phyloP scores from a whole-genome alignment of 1,140 invertebrate species.

The Conus ventricosus region DNA sequence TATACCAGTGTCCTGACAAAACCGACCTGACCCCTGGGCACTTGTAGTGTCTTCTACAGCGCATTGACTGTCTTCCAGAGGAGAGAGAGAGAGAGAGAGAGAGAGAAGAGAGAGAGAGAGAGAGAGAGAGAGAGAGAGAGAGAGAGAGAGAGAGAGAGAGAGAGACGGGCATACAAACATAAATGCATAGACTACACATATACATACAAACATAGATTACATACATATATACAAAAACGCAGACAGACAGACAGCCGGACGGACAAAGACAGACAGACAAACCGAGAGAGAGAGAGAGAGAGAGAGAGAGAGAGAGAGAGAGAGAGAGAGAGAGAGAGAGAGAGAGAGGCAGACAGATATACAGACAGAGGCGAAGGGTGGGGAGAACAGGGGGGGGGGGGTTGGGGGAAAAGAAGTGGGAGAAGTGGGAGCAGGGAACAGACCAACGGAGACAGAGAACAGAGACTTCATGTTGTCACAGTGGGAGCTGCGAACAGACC shows the following conservation, averaged over 20 bases:
- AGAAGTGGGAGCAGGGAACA: neutral
- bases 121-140: constrained; percentile 9
- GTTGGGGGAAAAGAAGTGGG: too few species aligned
- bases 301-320: constrained; percentile 12
- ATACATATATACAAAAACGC: too few species aligned
- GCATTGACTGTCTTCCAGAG: too few species aligned
- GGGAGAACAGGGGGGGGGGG: neutral
- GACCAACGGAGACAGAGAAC: neutral
- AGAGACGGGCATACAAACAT: neutral
- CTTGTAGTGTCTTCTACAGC: too few species aligned
- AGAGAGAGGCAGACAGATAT: neutral
- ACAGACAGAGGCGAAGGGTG: neutral
- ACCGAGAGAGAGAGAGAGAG: constrained; percentile 16
- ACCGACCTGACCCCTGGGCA: too few species aligned
- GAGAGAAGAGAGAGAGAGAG: constrained; percentile 12
- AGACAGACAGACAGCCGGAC: neutral
- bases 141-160: constrained; percentile 16
- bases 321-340: constrained; percentile 25
- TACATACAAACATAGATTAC: too few species aligned
- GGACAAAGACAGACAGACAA: neutral
- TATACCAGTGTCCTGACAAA: too few species aligned
- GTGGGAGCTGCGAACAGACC: too few species aligned
- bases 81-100: too few species aligned
- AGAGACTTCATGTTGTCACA: neutral
- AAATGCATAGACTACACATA: too few species aligned